phyloP scores from a whole-genome alignment of 2,797 vertebrate genomes.

The Falco novaeseelandiae region DNA sequence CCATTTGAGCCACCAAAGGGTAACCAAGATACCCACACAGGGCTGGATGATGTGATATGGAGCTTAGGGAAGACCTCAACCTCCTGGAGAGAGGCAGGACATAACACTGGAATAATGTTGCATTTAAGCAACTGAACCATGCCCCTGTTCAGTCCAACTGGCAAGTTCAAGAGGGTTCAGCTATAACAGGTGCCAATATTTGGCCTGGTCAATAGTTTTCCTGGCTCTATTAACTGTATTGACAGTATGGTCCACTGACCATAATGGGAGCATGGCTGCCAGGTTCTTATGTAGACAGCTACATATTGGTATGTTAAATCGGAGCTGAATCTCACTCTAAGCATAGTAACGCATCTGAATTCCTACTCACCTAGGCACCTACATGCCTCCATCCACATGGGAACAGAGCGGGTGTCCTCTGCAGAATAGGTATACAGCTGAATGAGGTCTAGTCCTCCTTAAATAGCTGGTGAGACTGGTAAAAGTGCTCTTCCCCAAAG shows the following conservation, averaged over 20 bases:
- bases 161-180: neutral
- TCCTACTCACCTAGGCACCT: neutral
- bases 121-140: neutral
- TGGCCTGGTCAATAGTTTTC: neutral
- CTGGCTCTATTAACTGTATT: neutral
- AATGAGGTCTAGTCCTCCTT: neutral
- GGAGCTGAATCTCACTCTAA: neutral
- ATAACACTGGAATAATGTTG: neutral
- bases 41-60: neutral
- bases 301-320: neutral
- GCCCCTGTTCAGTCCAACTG: neutral
- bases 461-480: neutral
- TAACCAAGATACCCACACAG: neutral
- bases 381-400: neutral
- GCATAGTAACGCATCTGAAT: fast-evolving
- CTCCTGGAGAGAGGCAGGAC: neutral
- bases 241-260: neutral
- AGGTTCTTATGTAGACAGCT: neutral
- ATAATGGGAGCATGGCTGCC: neutral
- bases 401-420: neutral
- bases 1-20: neutral
- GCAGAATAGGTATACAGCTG: neutral
- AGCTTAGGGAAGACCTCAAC: neutral
- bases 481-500: neutral
- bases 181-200: neutral